Percentiles rank a stretch among this genome's conserved stretches.
Conservation (phyloP, 2,113 vertebrate genomes). For the Tetrax tetrax region DNA sequence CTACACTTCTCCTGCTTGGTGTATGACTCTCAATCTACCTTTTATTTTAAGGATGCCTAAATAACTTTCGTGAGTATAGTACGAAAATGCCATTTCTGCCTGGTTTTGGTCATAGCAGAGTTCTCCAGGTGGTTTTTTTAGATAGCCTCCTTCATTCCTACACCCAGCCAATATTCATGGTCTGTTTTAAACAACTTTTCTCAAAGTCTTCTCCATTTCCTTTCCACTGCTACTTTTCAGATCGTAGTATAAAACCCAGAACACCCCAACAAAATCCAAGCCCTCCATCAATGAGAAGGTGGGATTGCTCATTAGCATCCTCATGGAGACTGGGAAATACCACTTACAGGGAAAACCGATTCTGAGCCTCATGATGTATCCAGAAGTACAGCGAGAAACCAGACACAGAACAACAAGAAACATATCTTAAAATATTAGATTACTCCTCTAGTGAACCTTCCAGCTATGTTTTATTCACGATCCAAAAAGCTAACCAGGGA, state of each 20-base stretch:
- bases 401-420: not conserved
- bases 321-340: not conserved
- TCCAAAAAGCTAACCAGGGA: not conserved
- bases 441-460: not conserved
- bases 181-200: not conserved
- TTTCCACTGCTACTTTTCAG: not conserved
- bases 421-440: not conserved
- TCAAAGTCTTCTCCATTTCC: not conserved
- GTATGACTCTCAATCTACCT: not conserved
- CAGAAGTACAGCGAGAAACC: not conserved
- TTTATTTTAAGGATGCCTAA: not conserved
- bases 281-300: not conserved
- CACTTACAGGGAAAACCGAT: fast-evolving
- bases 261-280: not conserved
- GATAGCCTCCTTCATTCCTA: not conserved
- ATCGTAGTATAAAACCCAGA: not conserved
- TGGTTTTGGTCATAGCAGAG: not conserved
- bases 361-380: not conserved
- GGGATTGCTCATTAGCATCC: not conserved
- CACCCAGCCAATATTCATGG: not conserved
- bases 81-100: not conserved
- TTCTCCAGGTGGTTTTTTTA: not conserved
- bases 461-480: not conserved
- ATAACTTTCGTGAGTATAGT: not conserved
- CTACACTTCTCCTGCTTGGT: not conserved